Base-by-base conservation (phyloP, 2,888 invertebrate species). In the Phymatocera aterrima region DNA sequence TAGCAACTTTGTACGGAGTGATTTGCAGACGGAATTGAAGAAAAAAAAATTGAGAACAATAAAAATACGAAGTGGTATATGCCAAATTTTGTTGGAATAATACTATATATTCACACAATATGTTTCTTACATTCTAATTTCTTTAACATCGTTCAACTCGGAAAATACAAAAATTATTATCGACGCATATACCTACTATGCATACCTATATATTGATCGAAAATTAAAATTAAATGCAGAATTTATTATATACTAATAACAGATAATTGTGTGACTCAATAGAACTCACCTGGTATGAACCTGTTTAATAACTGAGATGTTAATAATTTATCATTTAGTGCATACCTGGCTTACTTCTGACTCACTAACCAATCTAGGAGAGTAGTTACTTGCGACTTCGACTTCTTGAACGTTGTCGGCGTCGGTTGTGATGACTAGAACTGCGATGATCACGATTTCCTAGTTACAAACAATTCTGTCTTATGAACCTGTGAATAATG, bases 341-440 rank as follows among this genome's bases (percentile, higher is more conserved):
- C 90, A 90, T 90, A 90, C 90, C 90, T 90, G 90, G 87, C 81
- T 89, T 85, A 87, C 83, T 89, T 88, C 89, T 89, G 90, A 90
- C 89, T 90, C 90, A 90, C 90, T 90, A 90, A 90, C 90, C 90
- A 90, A 90, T 90, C 90, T 90, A 90, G 88, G 89, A 87, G 89
- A 87, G 88, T 89, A 87, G 90, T 90, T 90, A 90, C 89, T 90
- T 90, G 90, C 87, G 90, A 90, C 90, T 90, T 88, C 90, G 89
- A 87, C 90, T 90, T 87, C 90, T 84, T 79, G 90, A 90, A 82
- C 90, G 89, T 83, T 89, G 89, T 78, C 90, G 89, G 79, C 89
- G 88, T 60, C 90, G 90, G 79, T 83, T 90, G 78, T 90, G 89
- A 77, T 89, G 87, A 80, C 87, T 88, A 60, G 89, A 87, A 79